Conservation (phyloP, 2,113 vertebrate genomes). For the Pipra filicauda region DNA sequence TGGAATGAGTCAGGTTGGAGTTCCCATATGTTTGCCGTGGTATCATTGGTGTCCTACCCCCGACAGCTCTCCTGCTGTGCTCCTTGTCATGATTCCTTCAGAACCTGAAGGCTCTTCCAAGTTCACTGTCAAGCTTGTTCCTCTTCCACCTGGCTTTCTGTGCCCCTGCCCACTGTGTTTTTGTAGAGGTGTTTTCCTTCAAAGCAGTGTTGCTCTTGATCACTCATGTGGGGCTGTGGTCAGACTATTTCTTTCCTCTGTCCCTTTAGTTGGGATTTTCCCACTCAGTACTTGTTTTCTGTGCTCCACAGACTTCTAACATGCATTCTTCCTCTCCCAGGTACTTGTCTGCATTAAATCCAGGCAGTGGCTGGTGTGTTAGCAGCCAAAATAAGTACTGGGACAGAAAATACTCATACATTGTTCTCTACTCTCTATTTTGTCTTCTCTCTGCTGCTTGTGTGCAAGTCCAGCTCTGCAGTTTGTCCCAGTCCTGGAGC, state of each 20-base stretch:
- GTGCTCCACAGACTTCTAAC: background rate
- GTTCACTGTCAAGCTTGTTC: background rate
- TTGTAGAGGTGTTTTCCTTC: background rate
- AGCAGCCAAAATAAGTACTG: background rate
- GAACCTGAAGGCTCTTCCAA: background rate
- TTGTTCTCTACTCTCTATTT: background rate
- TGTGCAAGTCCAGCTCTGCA: background rate
- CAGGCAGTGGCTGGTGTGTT: background rate
- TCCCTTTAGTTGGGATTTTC: background rate
- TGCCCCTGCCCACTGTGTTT: background rate
- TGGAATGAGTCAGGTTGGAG: background rate
- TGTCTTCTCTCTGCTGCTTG: background rate
- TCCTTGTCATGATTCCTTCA: background rate
- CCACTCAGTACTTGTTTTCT: background rate
- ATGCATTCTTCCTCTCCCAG: background rate
- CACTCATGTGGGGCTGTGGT: background rate
- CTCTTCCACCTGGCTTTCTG: background rate
- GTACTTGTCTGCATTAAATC: background rate
- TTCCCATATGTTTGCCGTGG: background rate
- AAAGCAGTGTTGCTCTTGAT: background rate
- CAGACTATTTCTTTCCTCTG: background rate
- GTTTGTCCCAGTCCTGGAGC: background rate
- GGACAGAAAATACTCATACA: background rate
- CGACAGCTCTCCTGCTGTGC: background rate
- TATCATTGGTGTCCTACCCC: background rate